Evolutionary conservation across 2,888 invertebrate genomes (phyloP), one percentile per base, ranked within the genome.

Genomic region (Zaprionus bogoriensis): DNA sequence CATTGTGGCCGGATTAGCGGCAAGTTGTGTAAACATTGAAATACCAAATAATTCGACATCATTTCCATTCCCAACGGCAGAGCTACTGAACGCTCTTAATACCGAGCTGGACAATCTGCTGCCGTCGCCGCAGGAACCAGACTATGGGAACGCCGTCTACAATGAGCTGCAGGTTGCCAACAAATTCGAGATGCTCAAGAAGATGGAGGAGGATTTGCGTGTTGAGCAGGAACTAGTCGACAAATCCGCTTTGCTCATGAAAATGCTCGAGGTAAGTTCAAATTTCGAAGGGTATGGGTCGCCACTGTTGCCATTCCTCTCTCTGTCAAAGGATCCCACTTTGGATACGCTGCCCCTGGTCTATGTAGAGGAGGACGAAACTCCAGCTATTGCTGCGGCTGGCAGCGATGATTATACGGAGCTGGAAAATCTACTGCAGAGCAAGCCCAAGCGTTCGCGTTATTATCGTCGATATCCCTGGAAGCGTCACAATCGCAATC

Each of bases 391-490:
- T 62, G 25, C 58, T 6, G 36, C 73, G 27, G 69, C 42, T 23
- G 19, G 25, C 5, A 45, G 38, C 7, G 74, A 71, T 3, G 82
- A 85, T n/a, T 76, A 77, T 50, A 60, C 58, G 7, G 77, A 80
- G 2, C 17, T 73, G n/a, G 77, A 78, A 6, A n/a, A n/a, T n/a
- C n/a, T n/a, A n/a, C n/a, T n/a, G n/a, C 80, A 73, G 22, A 83
- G 74, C 10, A 87, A 89, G 55, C 72, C 86, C 0, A 93, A 93
- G 71, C 90, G 93, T 64, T 92, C 93, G 1, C 92, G 93, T 59
- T 93, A 93, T 77, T 93, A 93, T 84, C 91, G 93, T 66, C 92
- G 92, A 70, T 93, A 93, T 89, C 93, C 94, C 20, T 93, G 93
- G 93, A 94, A 94, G 83, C 91, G 93, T 46, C 93, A 93, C 80